A percentile compares a stretch with the other conserved stretches of the same genome.
These are phyloP conservation scores for Acinonyx jubatus DNA, from an alignment of 2,113 vertebrate species.

Conservation along the genomic window DNA sequence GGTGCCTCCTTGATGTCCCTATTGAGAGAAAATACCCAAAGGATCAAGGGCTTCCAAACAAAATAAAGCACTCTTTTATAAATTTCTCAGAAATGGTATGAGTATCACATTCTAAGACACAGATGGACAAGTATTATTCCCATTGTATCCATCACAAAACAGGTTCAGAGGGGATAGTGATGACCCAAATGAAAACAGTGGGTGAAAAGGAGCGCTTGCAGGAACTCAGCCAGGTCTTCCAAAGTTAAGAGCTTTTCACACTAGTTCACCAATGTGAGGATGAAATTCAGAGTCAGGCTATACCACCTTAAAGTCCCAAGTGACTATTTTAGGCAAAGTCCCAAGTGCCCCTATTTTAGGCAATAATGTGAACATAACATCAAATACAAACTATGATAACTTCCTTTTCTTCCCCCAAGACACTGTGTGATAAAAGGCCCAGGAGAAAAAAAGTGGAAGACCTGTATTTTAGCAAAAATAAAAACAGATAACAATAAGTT, in stretches of 20 bases:
- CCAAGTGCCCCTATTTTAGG: background rate
- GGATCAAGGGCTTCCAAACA: background rate
- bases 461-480: background rate
- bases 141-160: background rate
- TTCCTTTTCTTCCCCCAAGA: background rate
- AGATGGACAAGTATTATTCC: slow-evolving; percentile 2
- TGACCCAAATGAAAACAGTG: background rate
- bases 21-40: background rate
- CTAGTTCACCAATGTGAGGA: background rate
- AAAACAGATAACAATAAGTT: slow-evolving; percentile 18
- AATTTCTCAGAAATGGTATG: background rate
- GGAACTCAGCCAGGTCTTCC: background rate
- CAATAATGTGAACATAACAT: background rate
- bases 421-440: background rate
- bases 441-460: background rate
- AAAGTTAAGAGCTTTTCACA: background rate
- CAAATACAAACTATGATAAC: background rate
- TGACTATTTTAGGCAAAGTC: background rate
- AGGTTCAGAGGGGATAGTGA: background rate
- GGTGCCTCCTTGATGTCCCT: background rate
- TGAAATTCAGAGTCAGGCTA: background rate
- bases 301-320: background rate
- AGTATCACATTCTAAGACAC: background rate
- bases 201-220: background rate
- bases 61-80: slow-evolving; percentile 23